Percentiles rank a stretch among this genome's conserved stretches.
These are phyloP conservation scores for Dasysyrphus tricinctus DNA, from an alignment of 2,888 invertebrate species.

Conservation along the genomic window DNA sequence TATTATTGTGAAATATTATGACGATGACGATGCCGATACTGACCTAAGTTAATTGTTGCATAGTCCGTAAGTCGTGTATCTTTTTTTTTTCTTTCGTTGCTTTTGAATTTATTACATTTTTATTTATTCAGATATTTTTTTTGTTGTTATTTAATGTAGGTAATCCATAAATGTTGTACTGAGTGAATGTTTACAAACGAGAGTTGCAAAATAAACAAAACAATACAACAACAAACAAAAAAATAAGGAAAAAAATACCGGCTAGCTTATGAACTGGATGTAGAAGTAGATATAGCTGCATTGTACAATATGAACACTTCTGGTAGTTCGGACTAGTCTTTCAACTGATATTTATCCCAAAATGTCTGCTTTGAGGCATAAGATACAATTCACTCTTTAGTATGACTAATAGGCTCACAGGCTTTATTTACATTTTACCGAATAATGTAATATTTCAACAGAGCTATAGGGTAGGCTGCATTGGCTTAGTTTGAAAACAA, in stretches of 20 bases:
- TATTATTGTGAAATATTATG: conserved; percentile 31
- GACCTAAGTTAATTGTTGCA: conserved; percentile 69
- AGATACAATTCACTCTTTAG: conserved; percentile 40
- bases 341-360: conserved; percentile 64
- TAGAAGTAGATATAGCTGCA: background rate
- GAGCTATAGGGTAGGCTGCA: conserved; percentile 8
- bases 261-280: conserved; percentile 40
- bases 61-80: conserved; percentile 16
- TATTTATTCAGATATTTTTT: conserved; percentile 21
- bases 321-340: conserved; percentile 38
- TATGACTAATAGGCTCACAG: conserved; percentile 64
- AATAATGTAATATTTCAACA: conserved; percentile 9
- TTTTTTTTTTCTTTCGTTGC: conserved; percentile 8
- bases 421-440: conserved; percentile 55
- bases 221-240: background rate
- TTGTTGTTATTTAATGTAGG: background rate
- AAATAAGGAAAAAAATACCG: background rate
- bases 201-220: conserved; percentile 28
- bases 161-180: conserved; percentile 8
- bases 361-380: conserved; percentile 61
- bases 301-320: conserved; percentile 8
- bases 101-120: conserved; percentile 28
- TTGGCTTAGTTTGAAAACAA: background rate
- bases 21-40: conserved; percentile 52
- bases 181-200: conserved; percentile 25